A percentile compares a stretch with the other conserved stretches of the same genome.
phyloP scores from a whole-genome alignment of 2,797 vertebrate species.

The Halcyon chelicuti region DNA sequence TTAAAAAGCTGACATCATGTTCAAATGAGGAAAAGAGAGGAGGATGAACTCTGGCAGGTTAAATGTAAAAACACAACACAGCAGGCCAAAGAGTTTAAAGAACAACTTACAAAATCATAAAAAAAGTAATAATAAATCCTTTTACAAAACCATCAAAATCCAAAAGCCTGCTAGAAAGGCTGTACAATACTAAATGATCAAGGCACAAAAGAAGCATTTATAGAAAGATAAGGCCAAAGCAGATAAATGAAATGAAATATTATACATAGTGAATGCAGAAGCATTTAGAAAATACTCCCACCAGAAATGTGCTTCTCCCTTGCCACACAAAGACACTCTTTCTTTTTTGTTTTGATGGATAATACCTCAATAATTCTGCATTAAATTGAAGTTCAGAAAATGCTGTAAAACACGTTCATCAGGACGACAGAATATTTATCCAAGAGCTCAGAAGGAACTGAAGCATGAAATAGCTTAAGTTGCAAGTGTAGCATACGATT shows the following conservation, averaged over 20 bases:
- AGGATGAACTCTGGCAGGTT: neutral
- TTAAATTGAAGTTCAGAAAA: neutral
- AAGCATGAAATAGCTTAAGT: neutral
- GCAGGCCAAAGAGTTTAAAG: neutral
- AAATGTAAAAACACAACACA: neutral
- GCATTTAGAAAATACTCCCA: neutral
- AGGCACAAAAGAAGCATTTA: neutral
- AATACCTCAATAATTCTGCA: neutral
- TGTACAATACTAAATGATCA: neutral
- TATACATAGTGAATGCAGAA: neutral
- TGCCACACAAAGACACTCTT: rapidly evolving
- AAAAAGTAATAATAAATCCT: neutral
- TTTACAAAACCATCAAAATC: neutral
- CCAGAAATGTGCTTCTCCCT: neutral
- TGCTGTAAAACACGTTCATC: neutral
- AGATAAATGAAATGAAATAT: neutral
- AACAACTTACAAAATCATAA: neutral
- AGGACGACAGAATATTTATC: neutral
- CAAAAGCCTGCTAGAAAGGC: neutral
- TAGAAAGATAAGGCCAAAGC: neutral
- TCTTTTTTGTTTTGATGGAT: neutral
- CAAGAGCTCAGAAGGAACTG: neutral
- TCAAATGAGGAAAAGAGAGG: neutral
- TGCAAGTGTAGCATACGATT: neutral
- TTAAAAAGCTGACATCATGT: neutral